A percentile compares a stretch with the other conserved stretches of the same genome.
Evolutionary conservation across 2,797 vertebrate genomes (phyloP).

Genomic region (Pangasius sanitwongsei): DNA sequence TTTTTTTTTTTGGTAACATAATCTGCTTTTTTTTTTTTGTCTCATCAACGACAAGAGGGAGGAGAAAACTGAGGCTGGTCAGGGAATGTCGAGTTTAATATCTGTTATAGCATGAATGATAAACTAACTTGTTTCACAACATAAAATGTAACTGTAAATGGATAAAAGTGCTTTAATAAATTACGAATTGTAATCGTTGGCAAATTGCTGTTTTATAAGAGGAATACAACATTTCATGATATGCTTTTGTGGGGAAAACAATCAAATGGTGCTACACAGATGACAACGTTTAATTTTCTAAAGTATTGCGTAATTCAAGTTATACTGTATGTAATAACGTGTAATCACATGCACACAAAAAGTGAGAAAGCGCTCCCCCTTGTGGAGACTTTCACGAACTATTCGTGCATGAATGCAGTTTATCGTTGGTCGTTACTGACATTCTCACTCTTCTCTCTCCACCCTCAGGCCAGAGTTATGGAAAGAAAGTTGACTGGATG

Average conservation of each 20-base stretch:
- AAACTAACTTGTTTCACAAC: background rate
- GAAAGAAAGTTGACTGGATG: conserved; percentile 65
- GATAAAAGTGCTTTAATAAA: background rate
- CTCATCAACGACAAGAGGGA: background rate
- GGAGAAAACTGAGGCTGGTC: background rate
- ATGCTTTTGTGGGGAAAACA: background rate
- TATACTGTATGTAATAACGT: background rate
- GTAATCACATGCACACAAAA: background rate
- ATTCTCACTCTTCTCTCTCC: background rate
- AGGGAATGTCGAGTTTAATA: background rate
- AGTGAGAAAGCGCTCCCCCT: background rate
- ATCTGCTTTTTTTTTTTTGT: too few relatives aligned
- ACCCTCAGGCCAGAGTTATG: conserved; percentile 62
- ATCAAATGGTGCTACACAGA: background rate
- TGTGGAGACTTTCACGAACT: background rate
- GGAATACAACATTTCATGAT: background rate
- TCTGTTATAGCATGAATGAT: background rate
- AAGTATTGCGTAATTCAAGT: background rate
- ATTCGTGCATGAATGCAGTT: background rate
- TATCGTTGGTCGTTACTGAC: too few relatives aligned
- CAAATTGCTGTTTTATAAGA: background rate
- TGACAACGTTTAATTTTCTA: background rate
- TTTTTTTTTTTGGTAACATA: background rate
- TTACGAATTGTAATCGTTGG: background rate
- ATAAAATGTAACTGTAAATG: background rate